Percentiles rank a stretch among this genome's conserved stretches.
phyloP scores from a whole-genome alignment of 2,888 invertebrate genomes.

The Drosophila seclusa region DNA sequence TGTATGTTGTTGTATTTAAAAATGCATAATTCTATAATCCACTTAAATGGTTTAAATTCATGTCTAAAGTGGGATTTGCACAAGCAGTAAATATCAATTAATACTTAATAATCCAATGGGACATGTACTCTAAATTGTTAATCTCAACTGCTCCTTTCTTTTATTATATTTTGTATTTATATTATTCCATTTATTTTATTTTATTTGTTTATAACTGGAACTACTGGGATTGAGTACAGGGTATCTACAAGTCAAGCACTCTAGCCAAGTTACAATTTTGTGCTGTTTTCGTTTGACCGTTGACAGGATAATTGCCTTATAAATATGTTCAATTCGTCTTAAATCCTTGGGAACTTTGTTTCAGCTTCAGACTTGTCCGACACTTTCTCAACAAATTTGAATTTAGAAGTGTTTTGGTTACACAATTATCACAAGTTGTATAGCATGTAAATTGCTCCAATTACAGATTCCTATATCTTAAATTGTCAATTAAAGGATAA shows the following conservation, averaged over 20 bases:
- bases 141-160: background rate
- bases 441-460: background rate
- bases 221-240: background rate
- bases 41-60: background rate
- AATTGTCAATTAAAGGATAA: background rate
- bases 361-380: background rate
- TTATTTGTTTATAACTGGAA: background rate
- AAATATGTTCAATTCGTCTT: background rate
- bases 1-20: constrained; percentile 40
- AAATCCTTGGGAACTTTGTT: background rate
- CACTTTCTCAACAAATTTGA: background rate
- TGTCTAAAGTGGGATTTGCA: background rate
- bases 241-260: background rate
- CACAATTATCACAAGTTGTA: background rate
- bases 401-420: background rate
- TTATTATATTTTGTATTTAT: background rate
- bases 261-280: background rate
- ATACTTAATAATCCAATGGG: background rate
- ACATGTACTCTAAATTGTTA: background rate
- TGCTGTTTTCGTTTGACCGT: background rate
- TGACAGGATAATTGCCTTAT: background rate
- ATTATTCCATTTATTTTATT: background rate
- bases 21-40: constrained; percentile 49
- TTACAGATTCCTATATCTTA: background rate
- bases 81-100: background rate